Evolutionary conservation across 2,113 vertebrate species (phyloP), one percentile per base, ranked within the genome.

Genomic region (Sceloporus tristichus): DNA sequence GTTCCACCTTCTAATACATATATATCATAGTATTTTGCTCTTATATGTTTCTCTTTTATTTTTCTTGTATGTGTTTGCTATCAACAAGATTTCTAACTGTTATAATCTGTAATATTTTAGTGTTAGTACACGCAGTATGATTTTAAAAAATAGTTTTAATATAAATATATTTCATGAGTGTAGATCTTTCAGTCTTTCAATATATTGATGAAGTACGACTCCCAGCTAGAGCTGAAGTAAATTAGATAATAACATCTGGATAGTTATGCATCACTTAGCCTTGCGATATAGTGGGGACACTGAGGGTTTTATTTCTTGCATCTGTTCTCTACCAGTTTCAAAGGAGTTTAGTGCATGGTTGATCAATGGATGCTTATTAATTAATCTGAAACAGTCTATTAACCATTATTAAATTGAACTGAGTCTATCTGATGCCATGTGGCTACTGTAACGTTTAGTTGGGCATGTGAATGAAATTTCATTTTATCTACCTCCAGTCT

Each of bases 271-370:
- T 70, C 9, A 7, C 5, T 27, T 27, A 70, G 68, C 25, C 25
- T 2, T 70, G 68, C 34, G 8, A 74, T 74, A 40, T 29, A 54
- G 5, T 79, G 14, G 27, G 38, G 19, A 76, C 6, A 62, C 23
- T 5, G 0, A 0, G 18, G 9, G 29, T 16, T 90, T 79, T 25
- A 86, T 29, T 76, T 5, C 0, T 54, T 82, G n/a, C 16, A 0
- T 38, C 11, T 84, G 29, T 84, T 16, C 5, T 1, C 42, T 73
- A 13, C 10, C 48, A 2, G 5, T 73, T 66, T 83, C 68, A 53
- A n/a, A 53, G 4, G 3, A 66, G 19, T 3, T 7, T 13, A 83
- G 25, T 42, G n/a, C 59, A 82, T 13, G 40, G 10, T 23, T 65
- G 25, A 23, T 19, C 56, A 65, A 59, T 59, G 56, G 56, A 13